These are phyloP conservation scores for Psittacula derbiana DNA, from an alignment of 2,797 vertebrate genomes.

Conservation along the genomic window DNA sequence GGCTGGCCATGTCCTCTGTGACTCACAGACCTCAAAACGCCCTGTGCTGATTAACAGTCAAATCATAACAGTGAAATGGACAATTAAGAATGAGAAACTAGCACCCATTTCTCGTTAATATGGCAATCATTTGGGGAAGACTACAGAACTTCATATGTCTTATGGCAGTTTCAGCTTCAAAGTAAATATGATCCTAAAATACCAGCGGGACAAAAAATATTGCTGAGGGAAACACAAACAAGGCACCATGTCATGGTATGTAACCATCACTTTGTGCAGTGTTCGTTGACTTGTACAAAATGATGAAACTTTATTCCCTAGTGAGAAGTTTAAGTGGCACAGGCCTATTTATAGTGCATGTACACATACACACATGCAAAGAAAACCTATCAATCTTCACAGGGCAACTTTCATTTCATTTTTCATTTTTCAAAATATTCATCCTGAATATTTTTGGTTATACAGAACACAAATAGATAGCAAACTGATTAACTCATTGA, in stretches of 20 bases:
- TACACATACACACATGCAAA: not conserved
- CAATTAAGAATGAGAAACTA: not conserved
- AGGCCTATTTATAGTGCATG: not conserved
- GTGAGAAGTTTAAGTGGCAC: constrained; percentile 14
- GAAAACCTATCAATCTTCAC: not conserved
- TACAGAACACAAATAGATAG: not conserved
- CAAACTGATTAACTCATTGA: constrained; percentile 6
- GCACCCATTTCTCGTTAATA: not conserved
- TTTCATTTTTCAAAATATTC: not conserved
- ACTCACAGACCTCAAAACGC: not conserved
- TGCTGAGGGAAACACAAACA: constrained; percentile 18
- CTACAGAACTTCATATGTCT: not conserved
- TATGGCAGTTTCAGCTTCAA: not conserved
- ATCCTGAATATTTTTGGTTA: not conserved
- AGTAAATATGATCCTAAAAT: not conserved
- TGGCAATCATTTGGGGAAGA: not conserved
- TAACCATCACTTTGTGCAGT: constrained; percentile 28
- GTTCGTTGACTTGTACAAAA: constrained; percentile 19
- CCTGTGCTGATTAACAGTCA: not conserved
- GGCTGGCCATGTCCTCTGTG: not conserved
- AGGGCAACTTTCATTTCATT: not conserved
- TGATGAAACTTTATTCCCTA: constrained; percentile 1
- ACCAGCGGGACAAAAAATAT: constrained; percentile 10
- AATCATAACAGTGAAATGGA: not conserved
- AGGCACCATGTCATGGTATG: not conserved